These are phyloP conservation scores for Netelia melanura DNA, from an alignment of 2,888 invertebrate genomes.

Conservation along the genomic window DNA sequence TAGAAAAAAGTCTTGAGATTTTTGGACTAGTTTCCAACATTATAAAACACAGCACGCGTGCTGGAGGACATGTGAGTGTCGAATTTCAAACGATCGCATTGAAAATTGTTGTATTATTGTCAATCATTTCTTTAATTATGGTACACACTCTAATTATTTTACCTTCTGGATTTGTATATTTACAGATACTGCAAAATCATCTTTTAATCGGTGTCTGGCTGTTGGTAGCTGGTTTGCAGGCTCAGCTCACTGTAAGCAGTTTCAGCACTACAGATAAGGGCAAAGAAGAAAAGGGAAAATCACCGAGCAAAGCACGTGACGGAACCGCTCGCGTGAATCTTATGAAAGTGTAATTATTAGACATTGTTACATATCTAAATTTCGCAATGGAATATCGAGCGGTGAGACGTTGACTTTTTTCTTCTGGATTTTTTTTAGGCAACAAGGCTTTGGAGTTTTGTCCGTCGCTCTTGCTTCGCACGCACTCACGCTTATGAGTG, in stretches of 20 bases:
- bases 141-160: conserved; percentile 20
- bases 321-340: conserved; percentile 88
- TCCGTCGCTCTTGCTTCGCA: conserved; percentile 95
- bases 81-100: conserved; percentile 4
- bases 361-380: not conserved
- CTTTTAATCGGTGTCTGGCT: conserved; percentile 95
- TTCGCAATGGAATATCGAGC: not conserved
- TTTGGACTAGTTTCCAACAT: conserved; percentile 93
- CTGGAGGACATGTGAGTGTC: conserved; percentile 92
- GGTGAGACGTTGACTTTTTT: not conserved
- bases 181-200: conserved; percentile 94
- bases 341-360: conserved; percentile 88
- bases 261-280: conserved; percentile 83
- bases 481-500: conserved; percentile 91
- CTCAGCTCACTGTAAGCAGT: conserved; percentile 90
- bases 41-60: conserved; percentile 93
- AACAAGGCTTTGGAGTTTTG: conserved; percentile 95
- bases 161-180: conserved; percentile 28
- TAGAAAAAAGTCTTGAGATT: conserved; percentile 95
- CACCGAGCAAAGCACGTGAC: conserved; percentile 87
- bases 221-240: conserved; percentile 94
- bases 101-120: conserved; percentile 27
- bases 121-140: conserved; percentile 41
- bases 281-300: conserved; percentile 87
- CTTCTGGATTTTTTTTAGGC: conserved; percentile 85